Percentiles rank a stretch among this genome's conserved stretches.
phyloP scores from a whole-genome alignment of 2,888 invertebrate genomes.

The Sesia apiformis region DNA sequence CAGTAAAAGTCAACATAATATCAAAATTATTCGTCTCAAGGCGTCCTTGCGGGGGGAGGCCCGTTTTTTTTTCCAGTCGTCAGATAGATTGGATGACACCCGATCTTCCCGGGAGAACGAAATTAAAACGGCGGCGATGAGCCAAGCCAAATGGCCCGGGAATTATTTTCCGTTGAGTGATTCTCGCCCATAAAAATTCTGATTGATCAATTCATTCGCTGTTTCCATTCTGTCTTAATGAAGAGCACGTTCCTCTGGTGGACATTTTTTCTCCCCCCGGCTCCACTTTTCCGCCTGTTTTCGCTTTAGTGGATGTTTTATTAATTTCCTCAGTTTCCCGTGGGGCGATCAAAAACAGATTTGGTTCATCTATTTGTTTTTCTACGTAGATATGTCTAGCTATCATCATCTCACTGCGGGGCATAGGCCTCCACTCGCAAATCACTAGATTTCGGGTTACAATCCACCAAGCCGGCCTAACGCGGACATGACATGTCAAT shows the following conservation, averaged over 20 bases:
- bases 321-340: conserved; percentile 42
- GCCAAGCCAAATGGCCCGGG: conserved; percentile 62
- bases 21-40: not conserved
- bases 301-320: conserved; percentile 68
- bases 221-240: conserved; percentile 64
- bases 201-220: conserved; percentile 73
- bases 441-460: too few relatives aligned
- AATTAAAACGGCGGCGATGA: conserved; percentile 72
- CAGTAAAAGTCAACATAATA: too few relatives aligned
- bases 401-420: too few relatives aligned
- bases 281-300: conserved; percentile 67
- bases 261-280: conserved; percentile 43
- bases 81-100: conserved; percentile 74
- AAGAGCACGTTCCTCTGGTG: conserved; percentile 57
- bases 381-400: too few relatives aligned
- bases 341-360: conserved; percentile 38
- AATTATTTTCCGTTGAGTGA: conserved; percentile 74
- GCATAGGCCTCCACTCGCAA: too few relatives aligned
- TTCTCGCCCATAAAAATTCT: conserved; percentile 71
- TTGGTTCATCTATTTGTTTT: conserved; percentile 7
- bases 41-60: conserved; percentile 19
- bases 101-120: conserved; percentile 70
- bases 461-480: too few relatives aligned
- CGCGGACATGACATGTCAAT: too few relatives aligned
- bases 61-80: conserved; percentile 54